Percentiles rank a stretch among this genome's conserved stretches.
Evolutionary conservation across 2,797 vertebrate species (phyloP).

Genomic region (Hapalemur alaotrensis): DNA sequence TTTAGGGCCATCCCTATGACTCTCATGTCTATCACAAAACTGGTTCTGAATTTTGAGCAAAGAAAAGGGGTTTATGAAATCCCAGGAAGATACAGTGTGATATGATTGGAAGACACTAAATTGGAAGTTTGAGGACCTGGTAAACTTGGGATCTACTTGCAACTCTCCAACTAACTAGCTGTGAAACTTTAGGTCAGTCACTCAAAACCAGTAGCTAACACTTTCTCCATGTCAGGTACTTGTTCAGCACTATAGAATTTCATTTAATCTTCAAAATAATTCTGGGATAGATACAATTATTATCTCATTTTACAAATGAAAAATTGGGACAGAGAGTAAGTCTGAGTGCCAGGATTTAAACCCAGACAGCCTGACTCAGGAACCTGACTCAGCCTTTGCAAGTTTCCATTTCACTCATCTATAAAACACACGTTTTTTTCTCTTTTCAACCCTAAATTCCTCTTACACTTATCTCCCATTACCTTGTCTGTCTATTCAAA

Average conservation of each 20-base stretch:
- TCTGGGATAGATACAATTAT: not conserved
- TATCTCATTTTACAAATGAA: not conserved
- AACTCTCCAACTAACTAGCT: not conserved
- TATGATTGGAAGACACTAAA: not conserved
- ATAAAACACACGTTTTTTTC: not conserved
- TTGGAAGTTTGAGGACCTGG: not conserved
- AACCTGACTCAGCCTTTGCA: not conserved
- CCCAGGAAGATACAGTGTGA: not conserved
- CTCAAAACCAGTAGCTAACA: not conserved
- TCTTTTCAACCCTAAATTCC: not conserved
- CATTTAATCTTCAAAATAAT: not conserved
- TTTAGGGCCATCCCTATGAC: not conserved
- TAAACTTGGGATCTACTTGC: not conserved
- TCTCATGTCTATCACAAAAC: not conserved
- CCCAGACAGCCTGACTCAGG: not conserved
- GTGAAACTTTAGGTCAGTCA: not conserved
- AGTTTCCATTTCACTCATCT: not conserved
- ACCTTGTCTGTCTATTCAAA: not conserved
- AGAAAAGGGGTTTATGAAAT: not conserved
- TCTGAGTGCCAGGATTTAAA: not conserved
- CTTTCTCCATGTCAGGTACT: not conserved
- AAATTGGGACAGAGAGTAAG: not conserved
- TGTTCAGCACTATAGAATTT: not conserved
- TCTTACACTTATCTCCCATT: not conserved
- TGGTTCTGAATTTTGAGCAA: not conserved